Evolutionary conservation across 2,888 invertebrate species (phyloP), one percentile per base, ranked within the genome.

Genomic region (Eudemis profundana): DNA sequence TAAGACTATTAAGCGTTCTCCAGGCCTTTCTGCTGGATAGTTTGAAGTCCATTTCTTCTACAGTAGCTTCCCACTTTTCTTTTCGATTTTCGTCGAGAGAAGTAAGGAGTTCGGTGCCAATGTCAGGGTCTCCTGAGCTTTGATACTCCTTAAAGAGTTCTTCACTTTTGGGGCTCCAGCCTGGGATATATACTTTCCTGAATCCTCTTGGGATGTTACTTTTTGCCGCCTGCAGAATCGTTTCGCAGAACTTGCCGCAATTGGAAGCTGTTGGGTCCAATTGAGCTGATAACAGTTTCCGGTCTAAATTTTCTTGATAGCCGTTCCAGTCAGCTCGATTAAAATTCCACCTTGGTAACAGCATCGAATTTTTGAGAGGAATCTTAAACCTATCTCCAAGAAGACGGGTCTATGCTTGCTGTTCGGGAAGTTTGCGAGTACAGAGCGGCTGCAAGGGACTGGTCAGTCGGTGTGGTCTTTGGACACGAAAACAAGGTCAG

Each of bases 311-410:
- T 4, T 38, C 38, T n/a, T 12, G 12, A 14, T n/a, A 38, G n/a
- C n/a, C 14, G 12, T n/a, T n/a, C 38, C n/a, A n/a, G n/a, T n/a
- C n/a, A n/a, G n/a, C n/a, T n/a, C n/a, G n/a, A n/a, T n/a, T n/a
- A n/a, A n/a, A n/a, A n/a, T n/a, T n/a, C n/a, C n/a, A n/a, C 38
- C 59, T 12, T 4, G 49, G 59, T 12, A 59, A 19, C 1, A 36
- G 59, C 36, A 36, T 33, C 1, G 54, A 54, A 1, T 38, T 12
- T 38, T 38, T 38, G 38, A 54, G 4, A 3, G 40, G 54, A 14
- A 54, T 54, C 21, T 40, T 38, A 1, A 19, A 2, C 54, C 54
- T 8, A 36, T 47, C 12, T 47, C 23, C 47, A n/a, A n/a, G n/a
- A n/a, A n/a, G n/a, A n/a, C n/a, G n/a, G n/a, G n/a, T n/a, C n/a